Evolutionary conservation across 2,888 invertebrate genomes (phyloP).

Genomic region (Hemithea aestivaria): DNA sequence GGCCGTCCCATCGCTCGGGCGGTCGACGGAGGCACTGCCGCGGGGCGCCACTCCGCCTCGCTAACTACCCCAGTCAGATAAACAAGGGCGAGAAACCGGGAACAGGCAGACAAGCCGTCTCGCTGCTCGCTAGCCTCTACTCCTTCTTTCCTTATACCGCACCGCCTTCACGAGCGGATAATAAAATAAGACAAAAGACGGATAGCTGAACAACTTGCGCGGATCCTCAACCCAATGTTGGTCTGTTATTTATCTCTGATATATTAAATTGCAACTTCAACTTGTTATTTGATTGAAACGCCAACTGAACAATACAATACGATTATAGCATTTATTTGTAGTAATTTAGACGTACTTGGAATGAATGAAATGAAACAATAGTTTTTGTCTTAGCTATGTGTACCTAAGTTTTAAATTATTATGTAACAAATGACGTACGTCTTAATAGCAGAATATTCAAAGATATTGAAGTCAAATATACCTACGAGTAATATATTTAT

Average conservation of each 20-base stretch:
- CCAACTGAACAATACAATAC: not conserved
- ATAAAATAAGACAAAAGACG: constrained; percentile 72
- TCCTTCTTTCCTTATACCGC: no score
- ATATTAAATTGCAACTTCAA: constrained; percentile 33
- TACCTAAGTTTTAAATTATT: no score
- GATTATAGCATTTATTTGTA: no score
- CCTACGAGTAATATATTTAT: no score
- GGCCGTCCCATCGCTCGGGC: constrained; percentile 67
- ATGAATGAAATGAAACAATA: no score
- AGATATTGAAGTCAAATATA: no score
- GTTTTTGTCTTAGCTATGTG: no score
- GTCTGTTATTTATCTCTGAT: constrained; percentile 32
- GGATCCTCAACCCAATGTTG: constrained; percentile 27
- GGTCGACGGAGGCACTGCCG: constrained; percentile 62
- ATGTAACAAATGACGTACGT: no score
- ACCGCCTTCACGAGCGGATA: constrained; percentile 51
- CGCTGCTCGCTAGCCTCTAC: constrained; percentile 53
- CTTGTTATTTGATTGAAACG: constrained; percentile 3
- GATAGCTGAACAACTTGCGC: constrained; percentile 48
- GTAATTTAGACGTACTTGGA: no score
- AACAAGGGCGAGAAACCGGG: constrained; percentile 74
- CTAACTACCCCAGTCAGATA: constrained; percentile 68
- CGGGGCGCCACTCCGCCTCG: constrained; percentile 52
- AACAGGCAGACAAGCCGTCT: constrained; percentile 77
- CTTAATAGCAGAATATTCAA: no score